Conservation (phyloP, 2,113 vertebrate species). For the Cynopterus brachyotis region DNA sequence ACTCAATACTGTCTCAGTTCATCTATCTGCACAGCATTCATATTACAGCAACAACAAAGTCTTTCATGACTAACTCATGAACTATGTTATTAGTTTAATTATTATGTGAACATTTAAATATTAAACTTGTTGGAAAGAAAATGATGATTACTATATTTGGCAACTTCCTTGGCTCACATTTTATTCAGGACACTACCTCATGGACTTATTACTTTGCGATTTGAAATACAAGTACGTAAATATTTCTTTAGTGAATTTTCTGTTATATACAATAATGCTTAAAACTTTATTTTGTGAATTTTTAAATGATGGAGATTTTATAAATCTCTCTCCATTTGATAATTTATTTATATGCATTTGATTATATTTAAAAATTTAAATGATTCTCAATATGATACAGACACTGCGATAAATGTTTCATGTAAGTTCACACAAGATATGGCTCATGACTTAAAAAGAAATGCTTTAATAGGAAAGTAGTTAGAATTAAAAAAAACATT, state of each 20-base stretch:
- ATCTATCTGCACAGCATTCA: background rate
- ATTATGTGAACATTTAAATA: background rate
- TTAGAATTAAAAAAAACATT: background rate
- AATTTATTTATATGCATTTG: background rate
- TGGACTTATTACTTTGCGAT: background rate
- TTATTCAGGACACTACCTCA: background rate
- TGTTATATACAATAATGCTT: background rate
- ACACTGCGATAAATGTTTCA: background rate
- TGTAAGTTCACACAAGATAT: background rate
- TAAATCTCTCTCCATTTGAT: background rate
- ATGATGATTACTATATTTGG: background rate
- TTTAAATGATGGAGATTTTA: background rate
- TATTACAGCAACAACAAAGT: background rate
- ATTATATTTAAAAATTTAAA: background rate
- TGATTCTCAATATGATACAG: background rate
- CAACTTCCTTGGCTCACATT: background rate
- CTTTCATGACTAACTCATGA: background rate
- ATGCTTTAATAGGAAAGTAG: background rate
- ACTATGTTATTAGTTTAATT: conserved; percentile 35
- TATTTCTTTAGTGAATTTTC: background rate
- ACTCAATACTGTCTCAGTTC: background rate
- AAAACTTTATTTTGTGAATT: background rate
- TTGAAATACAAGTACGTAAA: background rate
- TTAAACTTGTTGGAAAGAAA: conserved; percentile 34
- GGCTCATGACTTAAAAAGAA: background rate